Base-by-base conservation (phyloP, 1,140 invertebrate species). In the Heliconius congener region DNA sequence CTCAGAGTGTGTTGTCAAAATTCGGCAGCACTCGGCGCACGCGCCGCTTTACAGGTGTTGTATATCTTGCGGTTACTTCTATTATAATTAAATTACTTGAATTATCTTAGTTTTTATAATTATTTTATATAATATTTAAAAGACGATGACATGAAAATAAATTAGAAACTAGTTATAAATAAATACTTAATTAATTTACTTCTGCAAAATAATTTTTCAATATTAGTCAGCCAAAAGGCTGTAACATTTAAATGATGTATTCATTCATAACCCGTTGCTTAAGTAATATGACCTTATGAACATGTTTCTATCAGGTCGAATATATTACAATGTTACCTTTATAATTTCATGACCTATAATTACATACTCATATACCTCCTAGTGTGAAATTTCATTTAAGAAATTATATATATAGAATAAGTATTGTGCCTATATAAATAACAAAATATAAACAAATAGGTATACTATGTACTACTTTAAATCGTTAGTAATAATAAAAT, bases 21-120 rank as follows among this genome's bases (percentile, higher is more conserved):
- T 89, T 91, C 86, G 87, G 86, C 85, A 87, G 88, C 86, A 83
- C 83, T 82, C 6, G 57, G 77, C 77, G 77, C 81, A 78, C 87
- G 85, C 87, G 89, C 73, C 80, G 37, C 70, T 27, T 19, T 52
- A 74, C 83, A 84, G 83, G 79, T 84, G 83, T 80, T 80, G 73
- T 79, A 46, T 81, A 83, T 52, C 71, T 23, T 39, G 19, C 19
- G 71, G 71, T 66, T 66, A 30, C 23, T 66, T 30, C 3, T 30
- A 66, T 30, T 66, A 66, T 66, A 66, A 66, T 30, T 66, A 66
- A 66, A 66, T 18, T 1, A 66, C 23, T 18, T 27, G 9, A 27
- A 13, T 27, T 30, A 66, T 66, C 27, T 30, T 30, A 4, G 2
- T 30, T 30, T 66, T 18, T 66, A 66, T 19, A 11, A 11, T 19